Evolutionary conservation across 64 coral and sea anemone species (phyloP).

Genomic region (Trachythela sp.): DNA sequence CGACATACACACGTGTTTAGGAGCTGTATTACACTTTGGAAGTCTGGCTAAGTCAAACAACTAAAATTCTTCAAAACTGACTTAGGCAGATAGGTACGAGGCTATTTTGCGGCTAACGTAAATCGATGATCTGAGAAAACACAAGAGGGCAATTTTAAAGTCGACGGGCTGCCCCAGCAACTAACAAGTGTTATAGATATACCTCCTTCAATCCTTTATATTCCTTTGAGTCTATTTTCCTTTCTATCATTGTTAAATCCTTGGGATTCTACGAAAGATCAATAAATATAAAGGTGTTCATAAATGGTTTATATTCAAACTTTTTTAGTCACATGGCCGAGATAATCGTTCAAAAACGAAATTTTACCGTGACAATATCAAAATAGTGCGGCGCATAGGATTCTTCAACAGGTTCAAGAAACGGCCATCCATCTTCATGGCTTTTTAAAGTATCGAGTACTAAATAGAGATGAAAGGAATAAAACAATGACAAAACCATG

Average conservation of each 20-base stretch:
- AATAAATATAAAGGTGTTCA: background rate
- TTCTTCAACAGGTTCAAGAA: constrained; percentile 92
- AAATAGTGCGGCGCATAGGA: constrained; percentile 93
- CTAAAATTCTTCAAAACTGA: too few species aligned
- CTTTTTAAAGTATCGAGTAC: constrained; percentile 85
- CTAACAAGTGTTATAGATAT: too few species aligned
- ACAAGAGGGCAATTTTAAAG: too few species aligned
- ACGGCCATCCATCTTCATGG: constrained; percentile 91
- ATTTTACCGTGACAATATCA: constrained; percentile 83
- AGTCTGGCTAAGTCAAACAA: too few species aligned
- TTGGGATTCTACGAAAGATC: constrained; percentile 69
- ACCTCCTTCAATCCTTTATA: constrained; percentile 81
- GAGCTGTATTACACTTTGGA: too few species aligned
- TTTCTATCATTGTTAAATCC: constrained; percentile 92
- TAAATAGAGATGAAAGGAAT: constrained; percentile 31
- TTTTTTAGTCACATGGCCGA: background rate
- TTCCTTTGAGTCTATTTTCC: constrained; percentile 81
- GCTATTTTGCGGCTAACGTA: too few species aligned
- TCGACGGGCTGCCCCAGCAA: too few species aligned
- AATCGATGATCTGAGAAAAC: too few species aligned
- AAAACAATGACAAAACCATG: too few species aligned
- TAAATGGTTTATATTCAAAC: background rate
- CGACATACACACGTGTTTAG: too few species aligned
- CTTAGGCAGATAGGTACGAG: too few species aligned
- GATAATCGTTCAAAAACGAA: too few species aligned